Percentiles rank a stretch among this genome's conserved stretches.
These are phyloP conservation scores for Uria aalge DNA, from an alignment of 2,113 vertebrate genomes.

Conservation along the genomic window DNA sequence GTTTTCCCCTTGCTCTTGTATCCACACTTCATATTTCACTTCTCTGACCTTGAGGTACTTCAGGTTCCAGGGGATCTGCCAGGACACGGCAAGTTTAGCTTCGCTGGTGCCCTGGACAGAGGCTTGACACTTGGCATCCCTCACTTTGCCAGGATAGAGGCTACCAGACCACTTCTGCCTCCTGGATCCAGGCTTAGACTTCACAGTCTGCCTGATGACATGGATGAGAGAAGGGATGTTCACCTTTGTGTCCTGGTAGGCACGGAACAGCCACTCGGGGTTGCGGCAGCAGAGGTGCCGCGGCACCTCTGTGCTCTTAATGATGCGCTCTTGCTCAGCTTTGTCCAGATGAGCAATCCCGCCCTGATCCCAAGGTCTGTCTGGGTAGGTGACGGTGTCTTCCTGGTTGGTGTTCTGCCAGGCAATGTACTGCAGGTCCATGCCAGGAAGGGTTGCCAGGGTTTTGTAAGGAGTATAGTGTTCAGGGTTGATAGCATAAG, in stretches of 20 bases:
- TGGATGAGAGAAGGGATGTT: constrained; percentile 87
- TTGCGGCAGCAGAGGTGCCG: constrained; percentile 95
- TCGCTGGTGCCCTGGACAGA: constrained; percentile 85
- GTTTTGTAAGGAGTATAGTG: constrained; percentile 98
- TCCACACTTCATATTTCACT: constrained; percentile 97
- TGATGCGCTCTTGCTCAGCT: constrained; percentile 88
- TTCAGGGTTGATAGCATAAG: constrained; percentile 93
- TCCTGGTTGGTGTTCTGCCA: constrained; percentile 88
- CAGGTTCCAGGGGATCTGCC: constrained; percentile 98
- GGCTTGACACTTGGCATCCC: constrained; percentile 89
- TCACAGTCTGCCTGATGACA: constrained; percentile 80
- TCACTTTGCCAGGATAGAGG: constrained; percentile 91
- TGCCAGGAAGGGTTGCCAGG: constrained; percentile 88
- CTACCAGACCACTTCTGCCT: constrained; percentile 78
- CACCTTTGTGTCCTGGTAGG: constrained; percentile 96
- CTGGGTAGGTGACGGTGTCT: constrained; percentile 85
- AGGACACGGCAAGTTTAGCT: constrained; percentile 89
- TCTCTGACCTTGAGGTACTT: constrained; percentile 94
- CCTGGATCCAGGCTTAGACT: constrained; percentile 76
- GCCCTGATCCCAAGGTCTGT: constrained; percentile 94
- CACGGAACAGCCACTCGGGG: constrained; percentile 95
- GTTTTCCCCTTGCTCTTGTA: constrained; percentile 98
- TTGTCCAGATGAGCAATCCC: constrained; percentile 90
- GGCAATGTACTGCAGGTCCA: constrained; percentile 93
- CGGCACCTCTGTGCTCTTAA: constrained; percentile 87